Conservation (phyloP, 2,113 vertebrate species). For the Oncorhynchus nerka region DNA sequence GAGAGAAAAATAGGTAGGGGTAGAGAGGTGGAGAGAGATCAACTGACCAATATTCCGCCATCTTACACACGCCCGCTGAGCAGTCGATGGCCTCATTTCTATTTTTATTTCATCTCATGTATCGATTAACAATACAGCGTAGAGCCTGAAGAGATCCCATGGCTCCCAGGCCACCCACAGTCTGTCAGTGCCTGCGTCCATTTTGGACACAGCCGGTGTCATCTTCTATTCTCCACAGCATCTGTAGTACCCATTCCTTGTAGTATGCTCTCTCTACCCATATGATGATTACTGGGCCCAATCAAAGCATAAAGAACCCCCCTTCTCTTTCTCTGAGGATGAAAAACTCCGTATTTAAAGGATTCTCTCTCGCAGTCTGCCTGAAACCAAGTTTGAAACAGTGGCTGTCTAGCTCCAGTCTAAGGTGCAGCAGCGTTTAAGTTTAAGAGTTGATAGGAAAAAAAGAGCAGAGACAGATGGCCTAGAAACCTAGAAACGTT, state of each 20-base stretch:
- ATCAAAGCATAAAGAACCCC: conserved; percentile 24
- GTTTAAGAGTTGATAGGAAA: too few relatives aligned
- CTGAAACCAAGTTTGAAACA: too few relatives aligned
- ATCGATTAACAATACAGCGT: conserved; percentile 40
- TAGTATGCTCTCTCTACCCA: not conserved
- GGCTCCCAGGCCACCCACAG: not conserved
- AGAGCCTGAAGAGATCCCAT: conserved; percentile 33
- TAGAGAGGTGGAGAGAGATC: too few relatives aligned
- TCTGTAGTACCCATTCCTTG: not conserved
- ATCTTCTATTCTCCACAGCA: conserved; percentile 7
- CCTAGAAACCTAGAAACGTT: too few relatives aligned
- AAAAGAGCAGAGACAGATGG: too few relatives aligned
- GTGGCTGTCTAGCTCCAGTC: too few relatives aligned
- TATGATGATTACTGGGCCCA: not conserved
- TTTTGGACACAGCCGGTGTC: too few relatives aligned
- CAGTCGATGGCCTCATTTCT: conserved; percentile 39
- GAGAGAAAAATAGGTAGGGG: too few relatives aligned
- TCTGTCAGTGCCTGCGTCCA: conserved; percentile 7
- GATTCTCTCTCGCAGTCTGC: not conserved
- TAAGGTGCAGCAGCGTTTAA: too few relatives aligned
- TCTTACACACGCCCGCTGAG: conserved; percentile 25
- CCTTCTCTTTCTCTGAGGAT: conserved; percentile 13
- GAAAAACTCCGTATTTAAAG: conserved; percentile 26
- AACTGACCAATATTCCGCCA: conserved; percentile 21
- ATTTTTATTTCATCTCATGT: conserved; percentile 11